Base-by-base conservation (phyloP, 2,797 vertebrate genomes). In the Hydrophis major region DNA sequence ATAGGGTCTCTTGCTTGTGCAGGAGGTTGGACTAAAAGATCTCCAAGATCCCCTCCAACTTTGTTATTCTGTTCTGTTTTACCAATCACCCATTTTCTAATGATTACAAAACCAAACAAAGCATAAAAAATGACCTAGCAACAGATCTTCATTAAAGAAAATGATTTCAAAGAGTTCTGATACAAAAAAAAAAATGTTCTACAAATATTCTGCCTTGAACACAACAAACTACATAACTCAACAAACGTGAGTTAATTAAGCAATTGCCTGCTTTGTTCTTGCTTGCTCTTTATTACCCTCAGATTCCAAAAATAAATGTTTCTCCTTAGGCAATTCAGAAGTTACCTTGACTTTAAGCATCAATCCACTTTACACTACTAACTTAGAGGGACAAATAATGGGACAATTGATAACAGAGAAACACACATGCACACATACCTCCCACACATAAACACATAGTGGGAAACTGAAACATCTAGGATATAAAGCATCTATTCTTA, bases 51-150 rank as follows among this genome's bases (percentile, higher is more conserved):
- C 66, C 14, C 32, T 69, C n/a, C n/a, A 69, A 32, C n/a, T 69
- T 14, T 69, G 6, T 69, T 16, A 32, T 69, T 69, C 66, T 69
- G 66, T 69, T 69, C n/a, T 32, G n/a, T 95, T 95, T 96, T 91
- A 92, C 59, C 61, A 95, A 94, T 94, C 95, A 94, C 94, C 95
- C 93, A 94, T 86, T 95, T 59, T 1, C 90, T 32, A 92, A 22
- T 37, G 63, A 50, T 61, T 53, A 0, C 61, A 89, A 60, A 86
- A 78, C 37, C 8, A 78, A 78, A 42, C 74, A 22, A 78, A 78
- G 7, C 55, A 37, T 0, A 14, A 78, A 87, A 92, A 95, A 87
- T 0, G 8, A 4, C 53, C 37, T 37, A 13, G 0, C 42, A 89
- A 86, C 20, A 94, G 47, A 4, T 69, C 90, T 86, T 32, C 69